Evolutionary conservation across 2,797 vertebrate genomes (phyloP), one percentile per base, ranked within the genome.

Genomic region (Dryobates pubescens): DNA sequence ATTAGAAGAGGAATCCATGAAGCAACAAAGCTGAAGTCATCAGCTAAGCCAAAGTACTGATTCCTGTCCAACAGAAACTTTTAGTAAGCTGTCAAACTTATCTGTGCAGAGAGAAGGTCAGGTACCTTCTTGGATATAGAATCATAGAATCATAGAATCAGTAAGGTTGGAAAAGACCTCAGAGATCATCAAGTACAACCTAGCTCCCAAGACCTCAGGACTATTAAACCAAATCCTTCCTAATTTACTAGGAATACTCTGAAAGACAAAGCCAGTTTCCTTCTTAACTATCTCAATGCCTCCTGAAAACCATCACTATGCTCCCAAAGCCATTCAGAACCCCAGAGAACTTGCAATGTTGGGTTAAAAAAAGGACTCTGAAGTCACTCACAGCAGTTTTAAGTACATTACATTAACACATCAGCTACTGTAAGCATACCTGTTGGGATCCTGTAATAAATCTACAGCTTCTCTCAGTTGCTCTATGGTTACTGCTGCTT

Each of bases 381-480:
- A 68, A 8, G 8, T 41, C 15, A 86, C 32, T 57, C 7, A 84
- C 3, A 82, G 34, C 65, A 41, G 27, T 2, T 9, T 54, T 26
- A 51, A 68, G 78, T 58, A 43, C 8, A 29, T 72, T 14, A 77
- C 7, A 65, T 61, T 53, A 71, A n/a, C 6, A 36, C 3, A 67
- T 5, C 41, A 71, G 51, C 57, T 88, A 73, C 5, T 71, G 27
- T 57, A 83, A 30, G 32, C 91, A 62, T 94, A 99, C 99, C 98
- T 98, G 96, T 92, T 97, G 59, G 98, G 97, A 91, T 98, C 98
- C 61, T 99, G 98, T 88, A 98, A 97, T 90, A 99, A 97, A 95
- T 98, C 98, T 93, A 98, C 98, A 2, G 98, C 98, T 93, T 98
- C 98, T 96, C 98, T 98, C 85, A 99, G 97, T 94, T 98, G 98